Evolutionary conservation across 2,888 invertebrate species (phyloP).

Genomic region (Carabus problematicus): DNA sequence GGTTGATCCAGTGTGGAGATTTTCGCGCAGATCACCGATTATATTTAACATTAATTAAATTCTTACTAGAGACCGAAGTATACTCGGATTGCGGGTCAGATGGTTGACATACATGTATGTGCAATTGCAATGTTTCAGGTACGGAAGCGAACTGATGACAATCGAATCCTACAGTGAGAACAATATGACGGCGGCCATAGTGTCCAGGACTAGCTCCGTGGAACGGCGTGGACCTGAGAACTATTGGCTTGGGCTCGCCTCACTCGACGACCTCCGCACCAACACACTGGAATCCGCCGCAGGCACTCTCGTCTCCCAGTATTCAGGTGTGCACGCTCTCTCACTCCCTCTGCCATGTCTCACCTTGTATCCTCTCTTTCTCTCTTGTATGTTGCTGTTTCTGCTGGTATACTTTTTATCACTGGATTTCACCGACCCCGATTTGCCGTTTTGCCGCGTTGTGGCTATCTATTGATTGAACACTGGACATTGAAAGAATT

Average conservation of each 20-base stretch:
- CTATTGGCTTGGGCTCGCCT: constrained; percentile 91
- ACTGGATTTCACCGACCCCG: constrained; percentile 40
- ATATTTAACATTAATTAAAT: too few species aligned
- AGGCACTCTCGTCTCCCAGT: constrained; percentile 88
- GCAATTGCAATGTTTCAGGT: constrained; percentile 66
- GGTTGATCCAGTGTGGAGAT: too few species aligned
- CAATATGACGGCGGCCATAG: constrained; percentile 85
- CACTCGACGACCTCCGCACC: constrained; percentile 89
- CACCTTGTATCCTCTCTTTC: not conserved
- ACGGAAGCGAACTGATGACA: constrained; percentile 93
- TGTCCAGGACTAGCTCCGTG: constrained; percentile 68
- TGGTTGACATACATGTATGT: constrained; percentile 19
- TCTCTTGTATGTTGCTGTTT: constrained; percentile 15
- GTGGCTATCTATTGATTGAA: not conserved
- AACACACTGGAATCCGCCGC: constrained; percentile 95
- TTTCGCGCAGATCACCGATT: too few species aligned
- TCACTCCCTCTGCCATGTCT: not conserved
- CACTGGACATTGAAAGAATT: constrained; percentile 8
- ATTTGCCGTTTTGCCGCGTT: not conserved
- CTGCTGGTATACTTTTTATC: constrained; percentile 38
- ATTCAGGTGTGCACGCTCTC: constrained; percentile 70
- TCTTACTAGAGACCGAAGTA: too few species aligned
- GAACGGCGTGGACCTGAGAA: constrained; percentile 71
- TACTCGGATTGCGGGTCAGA: too few species aligned
- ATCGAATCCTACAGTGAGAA: constrained; percentile 92